Evolutionary conservation across 2,797 vertebrate species (phyloP).

Genomic region (Cryptoprocta ferox): DNA sequence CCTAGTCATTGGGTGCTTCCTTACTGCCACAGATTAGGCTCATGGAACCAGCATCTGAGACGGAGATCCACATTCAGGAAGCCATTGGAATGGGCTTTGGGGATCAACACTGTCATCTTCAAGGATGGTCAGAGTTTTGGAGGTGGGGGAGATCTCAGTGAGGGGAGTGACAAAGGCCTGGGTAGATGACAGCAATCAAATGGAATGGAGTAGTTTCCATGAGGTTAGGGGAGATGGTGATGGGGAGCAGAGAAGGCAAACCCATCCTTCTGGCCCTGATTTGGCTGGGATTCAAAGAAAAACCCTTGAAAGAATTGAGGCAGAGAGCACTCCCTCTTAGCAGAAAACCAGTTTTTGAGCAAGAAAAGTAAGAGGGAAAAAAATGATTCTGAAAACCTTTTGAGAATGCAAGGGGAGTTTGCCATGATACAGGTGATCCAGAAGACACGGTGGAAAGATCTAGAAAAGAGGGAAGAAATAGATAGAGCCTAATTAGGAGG

Average conservation of each 20-base stretch:
- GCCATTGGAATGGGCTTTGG: too few species aligned
- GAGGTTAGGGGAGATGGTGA: background rate
- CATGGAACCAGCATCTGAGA: background rate
- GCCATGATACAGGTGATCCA: background rate
- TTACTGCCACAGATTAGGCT: background rate
- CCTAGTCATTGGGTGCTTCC: background rate
- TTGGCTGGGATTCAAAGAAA: too few species aligned
- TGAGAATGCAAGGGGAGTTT: too few species aligned
- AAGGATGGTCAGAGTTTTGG: background rate
- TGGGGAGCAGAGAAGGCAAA: background rate
- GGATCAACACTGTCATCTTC: too few species aligned
- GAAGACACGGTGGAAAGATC: background rate
- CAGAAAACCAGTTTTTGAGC: background rate
- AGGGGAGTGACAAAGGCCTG: background rate
- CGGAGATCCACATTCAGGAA: background rate
- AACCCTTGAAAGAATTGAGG: background rate
- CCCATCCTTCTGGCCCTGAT: background rate
- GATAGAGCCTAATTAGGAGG: background rate
- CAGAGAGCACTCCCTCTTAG: too few species aligned
- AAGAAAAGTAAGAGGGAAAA: background rate
- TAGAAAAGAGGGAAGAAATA: background rate
- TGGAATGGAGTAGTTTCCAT: background rate
- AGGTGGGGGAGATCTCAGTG: rapidly evolving
- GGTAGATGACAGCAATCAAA: background rate
- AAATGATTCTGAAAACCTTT: background rate